Conservation (phyloP, 2,113 vertebrate genomes). For the Sylvietta virens region DNA sequence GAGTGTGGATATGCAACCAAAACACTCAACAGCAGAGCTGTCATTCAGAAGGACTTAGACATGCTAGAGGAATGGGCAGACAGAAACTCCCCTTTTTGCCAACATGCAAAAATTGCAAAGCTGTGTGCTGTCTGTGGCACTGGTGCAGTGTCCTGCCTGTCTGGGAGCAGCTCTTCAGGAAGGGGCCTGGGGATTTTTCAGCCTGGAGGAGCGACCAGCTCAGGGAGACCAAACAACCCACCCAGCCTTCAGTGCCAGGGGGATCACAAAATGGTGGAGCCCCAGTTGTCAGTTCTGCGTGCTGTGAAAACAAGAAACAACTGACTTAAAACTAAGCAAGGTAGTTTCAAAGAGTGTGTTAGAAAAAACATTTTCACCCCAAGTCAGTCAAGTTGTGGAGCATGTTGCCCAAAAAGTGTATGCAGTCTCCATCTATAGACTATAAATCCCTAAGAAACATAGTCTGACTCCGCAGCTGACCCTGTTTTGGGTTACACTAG, state of each 20-base stretch:
- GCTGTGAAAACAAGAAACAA: not conserved
- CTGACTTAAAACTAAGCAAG: not conserved
- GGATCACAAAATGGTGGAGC: not conserved
- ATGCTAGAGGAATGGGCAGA: not conserved
- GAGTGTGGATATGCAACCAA: not conserved
- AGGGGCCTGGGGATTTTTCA: not conserved
- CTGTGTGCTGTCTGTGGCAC: not conserved
- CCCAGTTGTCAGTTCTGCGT: not conserved
- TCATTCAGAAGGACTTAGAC: not conserved
- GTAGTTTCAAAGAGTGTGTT: not conserved
- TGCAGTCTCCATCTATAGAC: not conserved
- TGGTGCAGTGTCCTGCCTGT: not conserved
- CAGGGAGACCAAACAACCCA: not conserved
- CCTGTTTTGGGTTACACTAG: not conserved
- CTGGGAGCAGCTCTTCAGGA: not conserved
- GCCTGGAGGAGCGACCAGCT: not conserved
- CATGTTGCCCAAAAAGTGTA: not conserved
- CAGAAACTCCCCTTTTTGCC: not conserved
- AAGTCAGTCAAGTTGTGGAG: not conserved
- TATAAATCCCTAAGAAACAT: not conserved
- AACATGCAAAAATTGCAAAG: not conserved
- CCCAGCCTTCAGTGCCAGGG: accelerated
- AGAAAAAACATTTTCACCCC: not conserved
- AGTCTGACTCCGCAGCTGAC: not conserved
- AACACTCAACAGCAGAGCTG: not conserved